Evolutionary conservation across 1,140 invertebrate species (phyloP).

Genomic region (Euura lappo): DNA sequence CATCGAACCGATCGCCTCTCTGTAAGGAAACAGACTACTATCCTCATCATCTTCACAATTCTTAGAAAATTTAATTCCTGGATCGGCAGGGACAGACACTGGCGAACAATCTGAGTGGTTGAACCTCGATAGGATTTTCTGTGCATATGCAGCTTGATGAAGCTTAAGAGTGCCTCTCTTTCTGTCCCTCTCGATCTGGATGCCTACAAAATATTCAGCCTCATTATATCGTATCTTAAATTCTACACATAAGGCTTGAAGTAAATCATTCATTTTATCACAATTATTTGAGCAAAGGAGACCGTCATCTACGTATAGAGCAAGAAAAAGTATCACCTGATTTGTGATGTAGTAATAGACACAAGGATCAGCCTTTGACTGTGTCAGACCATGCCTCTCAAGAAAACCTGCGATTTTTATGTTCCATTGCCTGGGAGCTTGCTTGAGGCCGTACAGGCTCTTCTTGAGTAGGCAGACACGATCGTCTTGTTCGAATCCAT

Average conservation of each 20-base stretch:
- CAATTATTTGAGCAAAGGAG: slow-evolving; percentile 30
- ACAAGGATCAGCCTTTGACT: slow-evolving; percentile 35
- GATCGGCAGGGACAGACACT: slow-evolving; percentile 34
- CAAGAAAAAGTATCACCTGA: slow-evolving; percentile 16
- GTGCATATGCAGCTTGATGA: slow-evolving; percentile 30
- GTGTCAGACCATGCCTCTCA: slow-evolving; percentile 29
- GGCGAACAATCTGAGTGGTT: slow-evolving; percentile 31
- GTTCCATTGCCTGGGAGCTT: slow-evolving; percentile 48
- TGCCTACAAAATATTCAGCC: slow-evolving; percentile 37
- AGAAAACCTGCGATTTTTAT: slow-evolving; percentile 33
- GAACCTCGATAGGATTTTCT: slow-evolving; percentile 35
- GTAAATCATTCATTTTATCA: slow-evolving; percentile 33
- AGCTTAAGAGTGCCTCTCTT: slow-evolving; percentile 23
- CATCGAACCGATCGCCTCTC: slow-evolving; percentile 32
- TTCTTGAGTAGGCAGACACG: slow-evolving; percentile 40
- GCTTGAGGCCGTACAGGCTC: slow-evolving; percentile 50
- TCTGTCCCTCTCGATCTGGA: slow-evolving; percentile 36
- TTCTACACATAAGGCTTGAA: slow-evolving; percentile 23
- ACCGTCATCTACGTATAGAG: slow-evolving; percentile 50
- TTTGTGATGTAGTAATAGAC: slow-evolving; percentile 24
- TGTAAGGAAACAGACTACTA: slow-evolving; percentile 38
- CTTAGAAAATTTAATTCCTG: slow-evolving; percentile 10
- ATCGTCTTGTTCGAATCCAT: slow-evolving; percentile 33
- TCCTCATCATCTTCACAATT: slow-evolving; percentile 20
- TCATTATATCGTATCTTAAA: slow-evolving; percentile 26